Percentiles rank a stretch among this genome's conserved stretches.
Conservation (phyloP, 2,797 vertebrate species). For the Kryptolebias ocellatus region DNA sequence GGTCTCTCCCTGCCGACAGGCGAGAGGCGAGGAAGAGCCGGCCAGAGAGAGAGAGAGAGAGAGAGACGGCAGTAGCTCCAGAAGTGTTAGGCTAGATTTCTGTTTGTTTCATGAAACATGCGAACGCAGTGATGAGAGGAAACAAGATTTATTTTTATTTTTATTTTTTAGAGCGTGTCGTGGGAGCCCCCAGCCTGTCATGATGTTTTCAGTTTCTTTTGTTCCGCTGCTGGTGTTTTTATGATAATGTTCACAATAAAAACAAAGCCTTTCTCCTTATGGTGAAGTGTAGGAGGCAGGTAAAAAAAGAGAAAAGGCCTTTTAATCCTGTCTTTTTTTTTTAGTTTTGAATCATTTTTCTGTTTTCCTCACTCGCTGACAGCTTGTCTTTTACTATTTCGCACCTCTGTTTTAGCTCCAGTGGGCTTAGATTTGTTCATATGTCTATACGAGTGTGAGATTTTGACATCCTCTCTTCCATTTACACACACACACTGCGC, state of each 20-base stretch:
- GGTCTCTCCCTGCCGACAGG: slow-evolving; percentile 87
- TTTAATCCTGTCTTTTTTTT: slow-evolving; percentile 22
- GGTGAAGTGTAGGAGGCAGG: slow-evolving; percentile 18
- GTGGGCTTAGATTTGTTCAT: slow-evolving; percentile 1
- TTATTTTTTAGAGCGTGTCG: slow-evolving; percentile 3
- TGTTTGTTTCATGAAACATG: not conserved
- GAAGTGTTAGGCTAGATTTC: slow-evolving; percentile 22
- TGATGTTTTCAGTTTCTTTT: slow-evolving; percentile 9
- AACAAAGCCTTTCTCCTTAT: not conserved
- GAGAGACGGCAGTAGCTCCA: slow-evolving; percentile 6
- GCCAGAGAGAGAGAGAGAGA: slow-evolving; percentile 59
- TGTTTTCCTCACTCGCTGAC: slow-evolving; percentile 44
- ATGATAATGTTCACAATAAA: slow-evolving; percentile 18
- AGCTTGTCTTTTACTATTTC: slow-evolving; percentile 17
- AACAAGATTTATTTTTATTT: not conserved
- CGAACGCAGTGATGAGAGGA: slow-evolving; percentile 24
- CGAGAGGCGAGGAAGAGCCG: slow-evolving; percentile 71
- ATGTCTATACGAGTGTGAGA: slow-evolving; percentile 1
- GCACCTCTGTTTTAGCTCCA: slow-evolving; percentile 12
- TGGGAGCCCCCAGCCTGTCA: slow-evolving; percentile 5
- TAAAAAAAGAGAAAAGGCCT: slow-evolving; percentile 7
- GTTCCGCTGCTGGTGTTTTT: slow-evolving; percentile 15
- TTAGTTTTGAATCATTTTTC: slow-evolving; percentile 18
- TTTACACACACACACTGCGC: slow-evolving; percentile 13
- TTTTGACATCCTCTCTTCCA: slow-evolving; percentile 24